These are phyloP conservation scores for Melanotus villosus DNA, from an alignment of 2,888 invertebrate genomes.

Conservation along the genomic window DNA sequence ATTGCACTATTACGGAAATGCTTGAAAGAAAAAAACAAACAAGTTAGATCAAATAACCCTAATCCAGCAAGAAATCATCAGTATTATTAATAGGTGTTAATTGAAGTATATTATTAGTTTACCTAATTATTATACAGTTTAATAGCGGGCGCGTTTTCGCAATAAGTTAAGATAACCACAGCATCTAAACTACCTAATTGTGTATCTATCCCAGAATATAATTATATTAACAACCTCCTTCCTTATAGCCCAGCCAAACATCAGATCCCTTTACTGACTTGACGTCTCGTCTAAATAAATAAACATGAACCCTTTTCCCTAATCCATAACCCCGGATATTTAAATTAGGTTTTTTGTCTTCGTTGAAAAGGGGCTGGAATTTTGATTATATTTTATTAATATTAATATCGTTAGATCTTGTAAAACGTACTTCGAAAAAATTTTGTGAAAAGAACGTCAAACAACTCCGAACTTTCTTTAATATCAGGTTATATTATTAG, in stretches of 20 bases:
- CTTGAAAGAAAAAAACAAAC: not conserved
- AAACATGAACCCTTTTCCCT: no score
- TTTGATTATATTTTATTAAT: no score
- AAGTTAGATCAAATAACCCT: not conserved
- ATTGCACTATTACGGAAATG: no score
- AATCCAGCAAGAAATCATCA: not conserved
- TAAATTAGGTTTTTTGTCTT: no score
- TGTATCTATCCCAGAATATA: constrained; percentile 14
- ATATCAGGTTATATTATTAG: no score
- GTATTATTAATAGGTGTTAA: not conserved
- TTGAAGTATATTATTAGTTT: constrained; percentile 13
- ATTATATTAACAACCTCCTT: constrained; percentile 11
- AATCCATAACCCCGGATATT: no score
- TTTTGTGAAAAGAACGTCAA: no score
- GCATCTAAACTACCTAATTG: constrained; percentile 13
- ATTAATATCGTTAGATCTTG: no score
- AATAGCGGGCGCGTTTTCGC: constrained; percentile 7
- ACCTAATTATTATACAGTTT: constrained; percentile 18
- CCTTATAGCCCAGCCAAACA: not conserved
- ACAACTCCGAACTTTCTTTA: no score
- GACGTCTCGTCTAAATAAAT: not conserved
- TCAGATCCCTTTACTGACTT: not conserved
- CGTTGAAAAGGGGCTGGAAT: no score
- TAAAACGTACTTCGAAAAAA: no score
- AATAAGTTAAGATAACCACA: constrained; percentile 22